Conservation (phyloP, 2,113 vertebrate genomes). For the Oncorhynchus kisutch region DNA sequence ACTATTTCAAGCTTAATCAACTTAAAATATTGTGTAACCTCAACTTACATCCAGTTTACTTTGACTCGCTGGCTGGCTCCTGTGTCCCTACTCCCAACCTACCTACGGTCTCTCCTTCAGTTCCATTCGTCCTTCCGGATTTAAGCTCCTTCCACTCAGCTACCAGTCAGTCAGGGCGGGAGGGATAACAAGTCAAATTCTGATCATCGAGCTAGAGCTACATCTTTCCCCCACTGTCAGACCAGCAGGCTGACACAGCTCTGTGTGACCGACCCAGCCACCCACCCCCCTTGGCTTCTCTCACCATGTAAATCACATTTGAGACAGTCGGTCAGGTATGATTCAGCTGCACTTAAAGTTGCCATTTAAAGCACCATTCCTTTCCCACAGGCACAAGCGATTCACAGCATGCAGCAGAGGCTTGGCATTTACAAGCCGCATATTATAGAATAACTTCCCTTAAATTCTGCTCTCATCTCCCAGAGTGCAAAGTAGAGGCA, state of each 20-base stretch:
- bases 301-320: slow-evolving; percentile 46
- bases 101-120: not conserved
- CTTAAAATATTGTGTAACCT: too few species aligned
- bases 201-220: not conserved
- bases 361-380: slow-evolving; percentile 70
- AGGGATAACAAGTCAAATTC: slow-evolving; percentile 61
- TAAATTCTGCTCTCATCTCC: slow-evolving; percentile 71
- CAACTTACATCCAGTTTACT: too few species aligned
- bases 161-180: slow-evolving; percentile 41
- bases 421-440: slow-evolving; percentile 69
- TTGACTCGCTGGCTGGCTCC: too few species aligned
- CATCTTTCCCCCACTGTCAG: slow-evolving; percentile 26
- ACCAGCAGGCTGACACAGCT: slow-evolving; percentile 16
- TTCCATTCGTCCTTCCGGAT: not conserved
- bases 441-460: slow-evolving; percentile 68
- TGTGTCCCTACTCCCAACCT: too few species aligned
- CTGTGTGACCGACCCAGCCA: slow-evolving; percentile 14
- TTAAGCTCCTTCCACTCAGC: slow-evolving; percentile 31
- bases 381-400: slow-evolving; percentile 52
- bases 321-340: slow-evolving; percentile 60
- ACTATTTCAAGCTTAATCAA: too few species aligned
- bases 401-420: slow-evolving; percentile 25
- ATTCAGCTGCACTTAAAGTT: slow-evolving; percentile 72
- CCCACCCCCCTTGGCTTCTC: slow-evolving; percentile 40
- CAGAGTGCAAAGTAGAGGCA: slow-evolving; percentile 69